phyloP scores from a whole-genome alignment of 2,113 vertebrate genomes.

The Elachura formosa region DNA sequence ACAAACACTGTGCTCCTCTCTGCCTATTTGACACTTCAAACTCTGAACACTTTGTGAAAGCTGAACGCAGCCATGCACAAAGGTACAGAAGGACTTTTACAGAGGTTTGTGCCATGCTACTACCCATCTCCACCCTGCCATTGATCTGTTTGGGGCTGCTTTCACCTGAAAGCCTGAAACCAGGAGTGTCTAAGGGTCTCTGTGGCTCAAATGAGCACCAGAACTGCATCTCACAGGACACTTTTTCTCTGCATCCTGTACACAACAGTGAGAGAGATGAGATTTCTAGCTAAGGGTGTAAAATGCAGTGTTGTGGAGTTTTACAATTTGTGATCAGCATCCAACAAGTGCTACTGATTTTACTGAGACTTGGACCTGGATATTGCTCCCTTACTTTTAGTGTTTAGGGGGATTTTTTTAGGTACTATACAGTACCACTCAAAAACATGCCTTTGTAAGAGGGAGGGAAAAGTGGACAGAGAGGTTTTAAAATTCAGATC shows the following conservation, averaged over 20 bases:
- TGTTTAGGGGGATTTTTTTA: rapidly evolving
- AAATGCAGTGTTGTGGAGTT: background rate
- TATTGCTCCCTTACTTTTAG: background rate
- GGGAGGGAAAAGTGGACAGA: background rate
- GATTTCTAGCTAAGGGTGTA: background rate
- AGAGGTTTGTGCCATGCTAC: background rate
- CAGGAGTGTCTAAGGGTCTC: background rate
- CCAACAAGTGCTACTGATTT: background rate
- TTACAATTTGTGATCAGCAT: background rate
- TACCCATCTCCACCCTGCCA: background rate
- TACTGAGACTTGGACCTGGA: background rate
- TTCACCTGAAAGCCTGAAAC: background rate
- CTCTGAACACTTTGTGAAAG: background rate
- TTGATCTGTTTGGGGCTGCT: background rate
- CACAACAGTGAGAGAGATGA: rapidly evolving
- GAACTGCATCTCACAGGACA: background rate
- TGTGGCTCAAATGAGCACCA: background rate
- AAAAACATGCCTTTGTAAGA: background rate
- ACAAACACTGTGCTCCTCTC: background rate
- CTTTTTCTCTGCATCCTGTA: background rate
- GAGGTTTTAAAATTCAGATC: background rate
- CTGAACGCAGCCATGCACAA: background rate
- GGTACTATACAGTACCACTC: background rate
- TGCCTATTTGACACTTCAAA: background rate
- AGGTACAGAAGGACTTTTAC: background rate